phyloP scores from a whole-genome alignment of 2,113 vertebrate species.

The Hippocampus zosterae region DNA sequence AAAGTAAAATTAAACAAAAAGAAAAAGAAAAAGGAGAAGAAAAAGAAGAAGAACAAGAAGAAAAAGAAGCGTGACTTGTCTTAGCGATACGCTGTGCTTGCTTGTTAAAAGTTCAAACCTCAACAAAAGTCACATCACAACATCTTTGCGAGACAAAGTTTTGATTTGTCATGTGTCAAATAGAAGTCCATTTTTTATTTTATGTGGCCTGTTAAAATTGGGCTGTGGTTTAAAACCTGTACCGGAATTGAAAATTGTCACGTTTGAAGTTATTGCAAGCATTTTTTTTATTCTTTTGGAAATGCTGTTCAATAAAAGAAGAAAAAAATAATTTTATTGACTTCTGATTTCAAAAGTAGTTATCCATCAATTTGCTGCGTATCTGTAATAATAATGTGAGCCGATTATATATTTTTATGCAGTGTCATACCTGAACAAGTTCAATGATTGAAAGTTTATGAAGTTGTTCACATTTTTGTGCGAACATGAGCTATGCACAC shows the following conservation, averaged over 20 bases:
- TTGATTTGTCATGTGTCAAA: not conserved
- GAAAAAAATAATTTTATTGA: not conserved
- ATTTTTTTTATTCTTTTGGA: not conserved
- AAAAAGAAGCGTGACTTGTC: not conserved
- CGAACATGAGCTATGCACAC: no score
- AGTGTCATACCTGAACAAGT: no score
- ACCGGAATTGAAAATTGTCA: not conserved
- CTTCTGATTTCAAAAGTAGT: not conserved
- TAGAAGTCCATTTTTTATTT: not conserved
- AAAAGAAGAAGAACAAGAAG: slow-evolving; percentile 32
- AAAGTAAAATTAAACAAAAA: slow-evolving; percentile 43
- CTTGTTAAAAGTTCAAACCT: not conserved
- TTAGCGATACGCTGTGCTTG: not conserved
- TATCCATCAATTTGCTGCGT: not conserved
- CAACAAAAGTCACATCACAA: not conserved
- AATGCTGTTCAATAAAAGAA: not conserved
- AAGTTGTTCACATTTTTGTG: no score
- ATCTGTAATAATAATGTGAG: not conserved
- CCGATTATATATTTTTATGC: no score
- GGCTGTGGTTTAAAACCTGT: not conserved
- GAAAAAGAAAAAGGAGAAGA: slow-evolving; percentile 51
- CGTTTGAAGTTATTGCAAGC: not conserved
- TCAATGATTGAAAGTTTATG: no score
- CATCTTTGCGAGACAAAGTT: not conserved
- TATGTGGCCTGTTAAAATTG: not conserved